Evolutionary conservation across 2,888 invertebrate genomes (phyloP), one percentile per base, ranked within the genome.

Genomic region (Marronus borbonicus): DNA sequence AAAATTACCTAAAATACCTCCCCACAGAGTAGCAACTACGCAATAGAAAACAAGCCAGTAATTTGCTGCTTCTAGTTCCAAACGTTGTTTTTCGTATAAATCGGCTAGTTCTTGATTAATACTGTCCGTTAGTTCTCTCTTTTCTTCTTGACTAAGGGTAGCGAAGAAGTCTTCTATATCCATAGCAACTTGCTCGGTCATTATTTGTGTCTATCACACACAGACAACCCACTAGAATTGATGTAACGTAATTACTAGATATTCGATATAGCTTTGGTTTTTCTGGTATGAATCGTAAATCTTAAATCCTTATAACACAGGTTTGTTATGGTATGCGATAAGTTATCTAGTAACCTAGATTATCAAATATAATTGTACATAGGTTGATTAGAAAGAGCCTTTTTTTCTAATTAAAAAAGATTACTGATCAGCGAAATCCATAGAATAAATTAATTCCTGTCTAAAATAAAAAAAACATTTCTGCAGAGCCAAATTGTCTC

Each of bases 131-230:
- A 68, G 14, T 31, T 68, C 68, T 50, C 12, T n/a, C 20, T 20
- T 68, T 68, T 68, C 68, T 68, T 68, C 68, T 50, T 68, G 52
- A 52, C 68, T 68, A 2, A 68, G 50, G 2, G 50, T 31, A 28
- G 36, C 24, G 28, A 52, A n/a, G n/a, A 50, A 50, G 7, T 68
- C 49, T 7, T 68, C 14, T 12, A 68, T 50, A 24, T 17, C 28
- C 24, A 50, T 28, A 44, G 17, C 20, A 58, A 44, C 20, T 7
- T 68, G 20, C 3, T 50, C 24, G 14, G 20, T 24, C 50, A 68
- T 68, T 50, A 1, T 28, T 28, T 17, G 20, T 52, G 20, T 58
- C 20, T 17, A 4, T 44, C 44, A 44, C 10, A 58, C 1, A 7
- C 3, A 55, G n/a, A 8, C 24, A 20, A 24, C 17, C 8, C 20